phyloP scores from a whole-genome alignment of 1,140 invertebrate species.

The Eurosta solidaginis region DNA sequence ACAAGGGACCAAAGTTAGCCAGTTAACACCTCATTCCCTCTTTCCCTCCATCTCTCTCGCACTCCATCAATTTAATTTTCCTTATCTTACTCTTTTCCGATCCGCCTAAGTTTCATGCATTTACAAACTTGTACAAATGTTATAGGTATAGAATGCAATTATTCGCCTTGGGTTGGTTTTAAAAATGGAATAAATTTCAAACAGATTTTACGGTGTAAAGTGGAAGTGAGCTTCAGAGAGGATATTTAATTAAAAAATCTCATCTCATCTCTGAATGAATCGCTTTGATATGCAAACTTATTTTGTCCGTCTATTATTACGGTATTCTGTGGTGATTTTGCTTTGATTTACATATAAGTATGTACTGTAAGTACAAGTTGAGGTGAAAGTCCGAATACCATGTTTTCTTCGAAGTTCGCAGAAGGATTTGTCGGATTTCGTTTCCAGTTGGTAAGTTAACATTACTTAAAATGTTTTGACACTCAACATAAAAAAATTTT shows the following conservation, averaged over 20 bases:
- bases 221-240: not conserved
- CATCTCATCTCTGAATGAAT: conserved; percentile 12
- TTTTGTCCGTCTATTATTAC: not conserved
- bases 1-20: conserved; percentile 3
- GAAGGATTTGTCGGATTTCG: too few species aligned
- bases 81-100: not conserved
- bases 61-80: too few species aligned
- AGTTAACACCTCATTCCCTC: too few species aligned
- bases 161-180: conserved; percentile 21
- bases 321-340: not conserved
- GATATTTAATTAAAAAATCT: conserved; percentile 27
- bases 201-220: conserved; percentile 9
- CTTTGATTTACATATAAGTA: too few species aligned
- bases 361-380: too few species aligned
- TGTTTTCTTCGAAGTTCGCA: too few species aligned
- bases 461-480: too few species aligned
- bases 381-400: too few species aligned
- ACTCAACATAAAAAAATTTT: too few species aligned
- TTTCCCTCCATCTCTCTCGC: too few species aligned
- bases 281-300: not conserved
- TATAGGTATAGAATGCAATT: conserved; percentile 12
- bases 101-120: not conserved
- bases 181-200: conserved; percentile 28
- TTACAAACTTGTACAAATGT: too few species aligned
- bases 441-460: too few species aligned